Base-by-base conservation (phyloP, 2,113 vertebrate species). In the Neodon shergylaensis region DNA sequence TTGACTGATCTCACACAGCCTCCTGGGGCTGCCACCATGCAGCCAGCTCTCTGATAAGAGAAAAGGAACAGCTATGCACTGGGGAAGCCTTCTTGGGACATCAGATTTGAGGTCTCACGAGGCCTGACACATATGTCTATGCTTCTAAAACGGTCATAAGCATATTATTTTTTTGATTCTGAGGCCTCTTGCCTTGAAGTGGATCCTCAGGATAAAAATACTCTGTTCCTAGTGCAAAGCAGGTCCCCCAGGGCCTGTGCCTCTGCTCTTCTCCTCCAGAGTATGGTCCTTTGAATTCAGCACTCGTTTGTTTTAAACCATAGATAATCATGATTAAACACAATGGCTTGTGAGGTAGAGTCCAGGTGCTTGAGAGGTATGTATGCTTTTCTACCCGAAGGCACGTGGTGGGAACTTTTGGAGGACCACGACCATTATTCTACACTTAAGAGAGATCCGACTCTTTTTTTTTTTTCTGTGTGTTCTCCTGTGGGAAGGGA, bases 161-260 rank as follows among this genome's bases (percentile, higher is more conserved):
- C 17, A 39, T 52, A 19, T 42, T 49, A 73, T 90, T 73, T 87
- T 70, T 61, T 76, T 39, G 17, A 79, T 73, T 76, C 10, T 42
- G 39, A 68, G 68, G 39, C 21, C 47, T 88, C 31, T 52, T 66
- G 65, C n/a, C 31, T 95, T 77, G 65, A 95, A 95, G 54, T 83
- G 21, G 72, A 68, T 39, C 11, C 42, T 68, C 70, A 31, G 85
- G 79, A 92, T 84, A 95, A 96, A 96, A 96, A 94, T 61, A 87
- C 70, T 68, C 52, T 52, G 14, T 39, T 94, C 61, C 54, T 68
- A 52, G 19, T 21, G 49, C 52, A 79, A 86, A 79, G 61, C 31
- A n/a, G 4, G 22, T 93, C 4, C 42, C 68, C 61, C 47, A 58
- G 79, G 47, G 79, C 9, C 84, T 42, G 42, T 2, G 26, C 28